A percentile compares a stretch with the other conserved stretches of the same genome.
phyloP scores from a whole-genome alignment of 2,888 invertebrate genomes.

The Salticus scenicus region DNA sequence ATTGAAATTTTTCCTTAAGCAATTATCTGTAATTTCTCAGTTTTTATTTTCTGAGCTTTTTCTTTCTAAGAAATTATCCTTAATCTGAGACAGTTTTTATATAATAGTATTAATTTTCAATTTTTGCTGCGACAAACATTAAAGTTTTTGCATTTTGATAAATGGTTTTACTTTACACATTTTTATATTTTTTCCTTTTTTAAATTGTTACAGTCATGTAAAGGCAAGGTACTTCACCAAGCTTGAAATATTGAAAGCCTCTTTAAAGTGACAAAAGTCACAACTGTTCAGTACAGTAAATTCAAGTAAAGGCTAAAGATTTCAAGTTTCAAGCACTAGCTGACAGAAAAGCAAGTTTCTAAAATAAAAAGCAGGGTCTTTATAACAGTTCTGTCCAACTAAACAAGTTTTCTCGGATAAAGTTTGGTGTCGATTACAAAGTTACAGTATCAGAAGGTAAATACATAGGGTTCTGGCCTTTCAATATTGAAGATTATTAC shows the following conservation, averaged over 20 bases:
- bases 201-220: neutral
- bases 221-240: neutral
- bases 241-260: neutral
- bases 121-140: neutral
- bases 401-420: neutral
- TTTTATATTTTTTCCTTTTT: neutral
- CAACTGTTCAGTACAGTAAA: neutral
- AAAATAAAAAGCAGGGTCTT: neutral
- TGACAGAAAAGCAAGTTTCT: neutral
- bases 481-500: too few species aligned
- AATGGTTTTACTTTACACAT: too few species aligned
- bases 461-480: too few species aligned
- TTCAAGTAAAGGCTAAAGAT: too few species aligned
- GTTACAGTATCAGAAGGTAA: too few species aligned
- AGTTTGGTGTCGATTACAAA: neutral
- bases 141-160: neutral
- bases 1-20: too few species aligned
- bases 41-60: too few species aligned
- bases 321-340: neutral
- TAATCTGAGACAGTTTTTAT: neutral
- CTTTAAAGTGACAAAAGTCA: neutral
- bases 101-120: too few species aligned
- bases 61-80: too few species aligned
- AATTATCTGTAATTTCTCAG: too few species aligned
- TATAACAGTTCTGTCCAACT: neutral